Percentiles rank a stretch among this genome's conserved stretches.
Conservation (phyloP, 2,113 vertebrate genomes). For the Ictidomys tridecemlineatus region DNA sequence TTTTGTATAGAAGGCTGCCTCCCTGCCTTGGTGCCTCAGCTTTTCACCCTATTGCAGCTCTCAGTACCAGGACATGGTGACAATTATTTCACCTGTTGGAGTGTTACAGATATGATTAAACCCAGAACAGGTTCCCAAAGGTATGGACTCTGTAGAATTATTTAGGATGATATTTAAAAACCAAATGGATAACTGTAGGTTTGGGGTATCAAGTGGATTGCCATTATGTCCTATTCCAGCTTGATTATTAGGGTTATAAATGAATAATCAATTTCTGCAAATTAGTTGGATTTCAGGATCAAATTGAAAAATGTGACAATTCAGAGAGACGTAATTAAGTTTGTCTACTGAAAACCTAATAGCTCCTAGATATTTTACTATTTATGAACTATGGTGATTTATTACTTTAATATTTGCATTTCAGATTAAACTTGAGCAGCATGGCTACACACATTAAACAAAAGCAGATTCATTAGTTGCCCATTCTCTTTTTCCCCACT, state of each 20-base stretch:
- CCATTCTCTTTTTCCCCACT: neutral
- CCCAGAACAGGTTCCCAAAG: neutral
- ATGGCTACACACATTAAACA: neutral
- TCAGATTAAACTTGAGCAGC: neutral
- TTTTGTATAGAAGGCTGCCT: neutral
- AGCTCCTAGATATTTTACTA: neutral
- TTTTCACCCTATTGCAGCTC: neutral
- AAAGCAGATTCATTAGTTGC: neutral
- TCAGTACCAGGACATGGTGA: neutral
- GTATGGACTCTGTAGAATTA: neutral
- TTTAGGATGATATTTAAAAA: neutral
- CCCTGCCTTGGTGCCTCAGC: neutral
- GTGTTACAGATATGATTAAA: neutral
- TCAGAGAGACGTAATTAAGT: neutral
- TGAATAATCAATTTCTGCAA: neutral
- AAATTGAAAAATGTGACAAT: neutral
- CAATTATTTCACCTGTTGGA: neutral
- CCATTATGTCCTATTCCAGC: neutral
- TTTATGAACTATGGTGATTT: neutral
- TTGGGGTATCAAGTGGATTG: neutral
- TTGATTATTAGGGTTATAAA: neutral
- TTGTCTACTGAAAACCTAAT: neutral
- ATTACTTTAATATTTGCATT: conserved; percentile 20
- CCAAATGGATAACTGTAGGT: neutral
- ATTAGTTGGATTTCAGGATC: neutral